Percentiles rank a stretch among this genome's conserved stretches.
phyloP scores from a whole-genome alignment of 2,888 invertebrate species.

The Arctia plantaginis region DNA sequence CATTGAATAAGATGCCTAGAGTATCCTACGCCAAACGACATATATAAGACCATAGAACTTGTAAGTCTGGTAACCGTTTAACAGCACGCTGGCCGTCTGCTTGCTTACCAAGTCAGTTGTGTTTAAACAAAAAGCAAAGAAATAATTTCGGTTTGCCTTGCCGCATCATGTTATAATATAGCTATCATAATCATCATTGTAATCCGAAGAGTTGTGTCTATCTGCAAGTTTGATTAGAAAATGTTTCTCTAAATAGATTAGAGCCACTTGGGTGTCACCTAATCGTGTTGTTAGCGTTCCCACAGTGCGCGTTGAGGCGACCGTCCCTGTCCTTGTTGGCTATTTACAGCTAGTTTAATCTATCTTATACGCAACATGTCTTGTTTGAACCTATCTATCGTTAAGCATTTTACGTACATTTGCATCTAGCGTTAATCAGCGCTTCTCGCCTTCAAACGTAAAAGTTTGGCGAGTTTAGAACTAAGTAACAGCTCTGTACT shows the following conservation, averaged over 20 bases:
- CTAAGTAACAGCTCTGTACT: no score
- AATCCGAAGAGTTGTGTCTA: not conserved
- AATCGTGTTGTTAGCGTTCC: slow-evolving; percentile 5
- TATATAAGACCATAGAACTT: no score
- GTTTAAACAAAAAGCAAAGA: not conserved
- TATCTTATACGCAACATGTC: slow-evolving; percentile 10
- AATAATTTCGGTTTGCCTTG: not conserved
- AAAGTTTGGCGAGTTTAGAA: no score
- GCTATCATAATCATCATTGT: not conserved
- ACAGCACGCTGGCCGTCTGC: not conserved
- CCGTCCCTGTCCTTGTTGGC: slow-evolving; percentile 17
- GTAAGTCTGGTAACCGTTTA: not conserved
- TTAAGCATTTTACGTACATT: not conserved
- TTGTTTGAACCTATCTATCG: not conserved
- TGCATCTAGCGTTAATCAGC: no score
- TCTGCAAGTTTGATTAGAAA: not conserved
- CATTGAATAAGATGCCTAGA: no score
- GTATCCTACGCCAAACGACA: no score
- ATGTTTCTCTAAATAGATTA: slow-evolving; percentile 11
- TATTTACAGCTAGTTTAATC: slow-evolving; percentile 12
- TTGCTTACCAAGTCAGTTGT: not conserved
- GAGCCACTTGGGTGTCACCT: slow-evolving; percentile 9
- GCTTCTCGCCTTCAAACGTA: no score
- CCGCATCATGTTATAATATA: not conserved
- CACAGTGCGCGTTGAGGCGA: not conserved